Evolutionary conservation across 1,140 invertebrate genomes (phyloP).

Genomic region (Microplitis mediator): DNA sequence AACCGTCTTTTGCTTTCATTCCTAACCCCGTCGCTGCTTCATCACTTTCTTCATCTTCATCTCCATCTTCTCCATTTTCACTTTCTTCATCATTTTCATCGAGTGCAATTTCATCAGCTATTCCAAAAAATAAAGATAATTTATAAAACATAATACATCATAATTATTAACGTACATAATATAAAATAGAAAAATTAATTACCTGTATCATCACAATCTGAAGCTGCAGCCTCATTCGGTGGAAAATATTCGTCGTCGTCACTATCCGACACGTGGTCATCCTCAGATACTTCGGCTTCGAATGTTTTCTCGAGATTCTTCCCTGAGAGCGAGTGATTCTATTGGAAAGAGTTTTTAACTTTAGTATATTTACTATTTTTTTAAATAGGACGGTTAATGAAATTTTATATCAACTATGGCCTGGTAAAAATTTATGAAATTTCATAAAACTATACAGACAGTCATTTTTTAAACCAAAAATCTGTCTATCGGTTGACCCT

Average conservation of each 20-base stretch:
- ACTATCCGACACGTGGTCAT: conserved; percentile 22
- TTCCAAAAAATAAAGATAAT: conserved; percentile 18
- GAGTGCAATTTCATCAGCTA: not conserved
- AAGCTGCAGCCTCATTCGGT: conserved; percentile 17
- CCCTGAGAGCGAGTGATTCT: conserved; percentile 13
- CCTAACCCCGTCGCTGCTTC: not conserved
- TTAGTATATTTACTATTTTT: conserved; percentile 17
- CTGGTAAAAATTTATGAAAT: no score
- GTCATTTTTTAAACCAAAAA: no score
- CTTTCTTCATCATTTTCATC: not conserved
- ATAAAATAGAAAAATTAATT: conserved; percentile 18
- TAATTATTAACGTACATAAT: conserved; percentile 13
- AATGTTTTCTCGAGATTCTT: conserved; percentile 19
- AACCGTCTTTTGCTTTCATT: conserved; percentile 32
- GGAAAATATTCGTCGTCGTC: conserved; percentile 25
- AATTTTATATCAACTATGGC: no score
- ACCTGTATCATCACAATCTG: conserved; percentile 21
- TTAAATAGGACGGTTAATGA: no score
- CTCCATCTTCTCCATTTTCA: not conserved
- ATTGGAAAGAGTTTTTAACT: conserved; percentile 18
- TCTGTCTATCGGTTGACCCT: no score
- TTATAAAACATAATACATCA: conserved; percentile 16
- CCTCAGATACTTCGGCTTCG: conserved; percentile 18
- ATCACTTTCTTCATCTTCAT: conserved; percentile 9
- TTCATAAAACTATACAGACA: no score